Evolutionary conservation across 1,140 invertebrate genomes (phyloP).

Genomic region (Drosophila teissieri): DNA sequence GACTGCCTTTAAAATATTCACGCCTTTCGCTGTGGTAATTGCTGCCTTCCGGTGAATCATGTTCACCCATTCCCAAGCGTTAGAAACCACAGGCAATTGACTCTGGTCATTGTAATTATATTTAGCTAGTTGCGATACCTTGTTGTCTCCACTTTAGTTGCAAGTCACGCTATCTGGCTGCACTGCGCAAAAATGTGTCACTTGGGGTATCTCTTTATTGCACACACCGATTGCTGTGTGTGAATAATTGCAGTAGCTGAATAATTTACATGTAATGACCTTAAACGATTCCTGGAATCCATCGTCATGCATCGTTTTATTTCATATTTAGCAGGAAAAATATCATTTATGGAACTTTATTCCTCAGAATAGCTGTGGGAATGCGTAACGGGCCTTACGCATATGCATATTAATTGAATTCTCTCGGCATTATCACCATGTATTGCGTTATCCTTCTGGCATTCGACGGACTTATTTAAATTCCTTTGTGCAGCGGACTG

Average conservation of each 20-base stretch:
- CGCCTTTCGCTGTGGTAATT: slow-evolving; percentile 46
- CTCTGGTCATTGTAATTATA: slow-evolving; percentile 46
- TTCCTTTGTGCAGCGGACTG: slow-evolving; percentile 23
- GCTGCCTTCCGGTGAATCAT: slow-evolving; percentile 57
- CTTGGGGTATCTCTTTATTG: too few species aligned
- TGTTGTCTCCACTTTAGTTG: slow-evolving; percentile 14
- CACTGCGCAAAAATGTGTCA: slow-evolving; percentile 1
- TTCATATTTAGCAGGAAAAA: neutral
- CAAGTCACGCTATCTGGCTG: slow-evolving; percentile 29
- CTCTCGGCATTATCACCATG: slow-evolving; percentile 1
- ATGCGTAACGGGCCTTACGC: neutral
- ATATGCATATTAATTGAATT: neutral
- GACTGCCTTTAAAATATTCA: slow-evolving; percentile 46
- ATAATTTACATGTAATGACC: neutral
- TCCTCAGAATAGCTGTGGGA: neutral
- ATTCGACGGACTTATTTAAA: slow-evolving; percentile 26
- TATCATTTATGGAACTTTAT: neutral
- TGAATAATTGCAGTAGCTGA: slow-evolving; percentile 9
- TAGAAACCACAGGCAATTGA: slow-evolving; percentile 48
- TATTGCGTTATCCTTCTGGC: slow-evolving; percentile 31
- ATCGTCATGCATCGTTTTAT: neutral
- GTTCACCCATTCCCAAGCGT: slow-evolving; percentile 14
- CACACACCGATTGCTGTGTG: neutral
- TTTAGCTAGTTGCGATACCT: slow-evolving; percentile 35
- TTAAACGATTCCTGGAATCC: neutral